Percentiles rank a stretch among this genome's conserved stretches.
These are phyloP conservation scores for Andricus curvator DNA, from an alignment of 2,888 invertebrate species.

Conservation along the genomic window DNA sequence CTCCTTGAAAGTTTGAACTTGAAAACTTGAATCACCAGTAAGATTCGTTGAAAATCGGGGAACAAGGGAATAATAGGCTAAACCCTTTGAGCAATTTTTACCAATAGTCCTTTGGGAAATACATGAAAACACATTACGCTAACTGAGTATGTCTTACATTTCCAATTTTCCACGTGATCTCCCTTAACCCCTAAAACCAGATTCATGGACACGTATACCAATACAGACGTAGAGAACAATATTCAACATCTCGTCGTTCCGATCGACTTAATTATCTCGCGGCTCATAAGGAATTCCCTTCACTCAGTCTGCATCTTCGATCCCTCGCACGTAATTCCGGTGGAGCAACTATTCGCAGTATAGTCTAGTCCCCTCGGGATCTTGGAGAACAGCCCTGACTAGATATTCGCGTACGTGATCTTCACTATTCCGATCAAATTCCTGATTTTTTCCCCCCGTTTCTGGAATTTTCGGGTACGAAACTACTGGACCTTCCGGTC, in stretches of 20 bases:
- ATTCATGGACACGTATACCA: conserved; percentile 8
- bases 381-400: conserved; percentile 18
- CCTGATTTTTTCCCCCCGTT: conserved; percentile 49
- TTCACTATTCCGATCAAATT: conserved; percentile 26
- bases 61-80: too few relatives aligned
- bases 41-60: too few relatives aligned
- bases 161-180: conserved; percentile 20
- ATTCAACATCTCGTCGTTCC: conserved; percentile 46
- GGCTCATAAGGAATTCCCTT: conserved; percentile 61
- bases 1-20: too few relatives aligned
- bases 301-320: conserved; percentile 65
- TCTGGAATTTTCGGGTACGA: background rate
- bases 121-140: too few relatives aligned
- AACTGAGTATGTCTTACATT: background rate
- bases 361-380: conserved; percentile 32
- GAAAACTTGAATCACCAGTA: too few relatives aligned
- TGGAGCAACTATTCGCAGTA: conserved; percentile 56
- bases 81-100: too few relatives aligned
- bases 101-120: too few relatives aligned
- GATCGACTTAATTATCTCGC: conserved; percentile 62
- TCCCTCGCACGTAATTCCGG: conserved; percentile 72
- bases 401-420: conserved; percentile 29
- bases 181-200: background rate
- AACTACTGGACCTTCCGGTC: conserved; percentile 59
- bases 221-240: conserved; percentile 14